Percentiles rank a stretch among this genome's conserved stretches.
Evolutionary conservation across 2,113 vertebrate species (phyloP).

Genomic region (Albula glossodonta): DNA sequence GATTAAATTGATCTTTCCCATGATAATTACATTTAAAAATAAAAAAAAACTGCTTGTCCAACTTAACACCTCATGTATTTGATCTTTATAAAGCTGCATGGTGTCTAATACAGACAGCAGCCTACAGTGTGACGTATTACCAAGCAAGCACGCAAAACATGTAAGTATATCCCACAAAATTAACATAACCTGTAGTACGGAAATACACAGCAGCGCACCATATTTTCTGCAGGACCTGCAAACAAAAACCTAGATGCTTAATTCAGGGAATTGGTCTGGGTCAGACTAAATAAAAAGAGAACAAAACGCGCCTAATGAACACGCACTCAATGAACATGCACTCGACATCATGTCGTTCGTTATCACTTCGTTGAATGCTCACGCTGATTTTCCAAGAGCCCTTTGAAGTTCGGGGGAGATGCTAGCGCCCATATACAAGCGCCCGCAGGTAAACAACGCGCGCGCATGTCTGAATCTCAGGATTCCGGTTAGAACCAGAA

Average conservation of each 20-base stretch:
- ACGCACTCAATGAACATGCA: neutral
- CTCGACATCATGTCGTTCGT: conserved; percentile 4
- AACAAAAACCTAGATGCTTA: neutral
- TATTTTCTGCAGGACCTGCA: neutral
- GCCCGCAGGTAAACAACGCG: conserved; percentile 16
- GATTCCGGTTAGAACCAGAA: conserved; percentile 24
- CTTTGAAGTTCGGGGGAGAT: conserved; percentile 18
- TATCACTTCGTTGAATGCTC: neutral
- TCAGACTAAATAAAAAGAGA: conserved; percentile 6
- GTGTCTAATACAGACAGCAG: neutral
- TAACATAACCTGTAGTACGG: neutral
- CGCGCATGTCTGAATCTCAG: neutral
- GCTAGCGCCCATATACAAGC: neutral
- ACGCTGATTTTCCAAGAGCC: neutral
- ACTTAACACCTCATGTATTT: neutral
- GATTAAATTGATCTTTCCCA: too few species aligned
- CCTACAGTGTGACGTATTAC: neutral
- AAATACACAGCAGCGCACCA: neutral
- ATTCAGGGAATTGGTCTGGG: neutral
- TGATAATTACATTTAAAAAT: neutral
- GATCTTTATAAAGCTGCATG: neutral
- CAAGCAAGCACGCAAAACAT: neutral
- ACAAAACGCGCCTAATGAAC: neutral
- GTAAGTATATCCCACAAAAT: neutral
- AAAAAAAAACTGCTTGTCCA: neutral